phyloP scores from a whole-genome alignment of 2,888 invertebrate genomes.

The Zeuzera pyrina region DNA sequence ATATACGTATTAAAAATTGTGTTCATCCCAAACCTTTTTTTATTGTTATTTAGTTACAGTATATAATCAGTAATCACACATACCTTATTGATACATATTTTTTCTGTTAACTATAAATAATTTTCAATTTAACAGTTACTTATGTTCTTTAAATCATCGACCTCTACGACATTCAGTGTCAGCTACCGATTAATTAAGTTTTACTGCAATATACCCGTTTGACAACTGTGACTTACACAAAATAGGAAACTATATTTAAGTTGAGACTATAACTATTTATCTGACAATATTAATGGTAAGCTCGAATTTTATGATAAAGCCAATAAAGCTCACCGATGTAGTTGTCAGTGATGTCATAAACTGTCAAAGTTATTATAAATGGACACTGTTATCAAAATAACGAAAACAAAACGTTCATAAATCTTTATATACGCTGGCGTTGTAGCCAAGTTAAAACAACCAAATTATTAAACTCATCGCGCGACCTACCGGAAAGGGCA shows the following conservation, averaged over 20 bases:
- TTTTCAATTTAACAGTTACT: too few relatives aligned
- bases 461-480: too few relatives aligned
- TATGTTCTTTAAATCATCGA: too few relatives aligned
- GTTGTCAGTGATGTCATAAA: constrained; percentile 2
- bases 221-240: neutral
- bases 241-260: neutral
- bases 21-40: too few relatives aligned
- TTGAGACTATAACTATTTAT: neutral
- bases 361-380: constrained; percentile 2
- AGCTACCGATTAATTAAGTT: neutral
- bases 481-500: too few relatives aligned
- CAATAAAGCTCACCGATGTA: neutral
- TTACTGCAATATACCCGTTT: neutral
- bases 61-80: too few relatives aligned
- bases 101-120: too few relatives aligned
- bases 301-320: neutral
- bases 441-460: too few relatives aligned
- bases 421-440: neutral
- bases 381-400: neutral
- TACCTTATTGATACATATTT: too few relatives aligned
- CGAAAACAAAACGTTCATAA: neutral
- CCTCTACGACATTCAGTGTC: neutral
- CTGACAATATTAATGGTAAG: neutral
- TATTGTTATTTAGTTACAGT: too few relatives aligned
- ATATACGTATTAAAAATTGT: too few relatives aligned